Evolutionary conservation across 1,140 invertebrate genomes (phyloP).

Genomic region (Sminthurides bifidus): DNA sequence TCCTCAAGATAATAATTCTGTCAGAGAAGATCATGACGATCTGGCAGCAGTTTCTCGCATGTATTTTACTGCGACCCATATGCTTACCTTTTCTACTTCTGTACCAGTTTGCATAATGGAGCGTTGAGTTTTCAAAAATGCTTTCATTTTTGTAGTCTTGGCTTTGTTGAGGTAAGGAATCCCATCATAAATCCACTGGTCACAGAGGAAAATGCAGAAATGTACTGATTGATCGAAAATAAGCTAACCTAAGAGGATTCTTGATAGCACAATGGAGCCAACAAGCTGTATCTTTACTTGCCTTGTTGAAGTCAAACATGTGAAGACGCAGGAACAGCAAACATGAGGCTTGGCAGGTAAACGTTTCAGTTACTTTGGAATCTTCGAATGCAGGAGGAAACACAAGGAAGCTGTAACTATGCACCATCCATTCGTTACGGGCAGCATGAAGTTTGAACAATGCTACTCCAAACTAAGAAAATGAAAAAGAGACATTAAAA

Average conservation of each 20-base stretch:
- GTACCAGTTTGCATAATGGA: constrained; percentile 11
- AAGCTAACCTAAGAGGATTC: not conserved
- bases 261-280: too few species aligned
- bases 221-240: constrained; percentile 8
- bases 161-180: constrained; percentile 51
- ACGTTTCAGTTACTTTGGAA: constrained; percentile 42
- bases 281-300: constrained; percentile 39
- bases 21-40: too few species aligned
- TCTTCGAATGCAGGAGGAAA: constrained; percentile 49
- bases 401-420: constrained; percentile 54
- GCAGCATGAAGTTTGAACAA: constrained; percentile 46
- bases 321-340: constrained; percentile 50
- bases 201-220: constrained; percentile 28
- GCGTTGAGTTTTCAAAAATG: constrained; percentile 34
- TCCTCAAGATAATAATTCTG: too few species aligned
- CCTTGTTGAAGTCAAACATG: constrained; percentile 65
- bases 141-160: constrained; percentile 37
- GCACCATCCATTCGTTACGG: constrained; percentile 44
- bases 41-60: too few species aligned
- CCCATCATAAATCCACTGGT: constrained; percentile 53
- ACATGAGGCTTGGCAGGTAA: constrained; percentile 49
- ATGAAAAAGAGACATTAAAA: not conserved
- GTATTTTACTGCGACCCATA: too few species aligned
- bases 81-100: constrained; percentile 10
- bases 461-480: constrained; percentile 49